Conservation (phyloP, 2,888 invertebrate genomes). For the Coremacera marginata region DNA sequence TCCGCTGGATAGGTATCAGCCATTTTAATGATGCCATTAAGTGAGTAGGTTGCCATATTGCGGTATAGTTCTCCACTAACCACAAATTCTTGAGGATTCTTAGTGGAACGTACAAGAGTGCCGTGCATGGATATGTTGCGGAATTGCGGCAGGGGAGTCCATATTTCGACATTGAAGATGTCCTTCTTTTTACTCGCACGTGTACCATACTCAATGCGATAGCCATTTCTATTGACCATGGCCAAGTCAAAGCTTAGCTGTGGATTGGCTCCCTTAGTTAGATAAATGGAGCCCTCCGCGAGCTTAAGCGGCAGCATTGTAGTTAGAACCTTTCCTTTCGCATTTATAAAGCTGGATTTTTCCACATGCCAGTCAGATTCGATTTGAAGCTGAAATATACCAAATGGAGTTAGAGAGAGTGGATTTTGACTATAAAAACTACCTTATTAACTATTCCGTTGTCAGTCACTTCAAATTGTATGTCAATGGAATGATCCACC, state of each 20-base stretch:
- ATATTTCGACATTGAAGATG: conserved; percentile 64
- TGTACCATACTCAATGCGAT: conserved; percentile 61
- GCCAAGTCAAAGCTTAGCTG: conserved; percentile 60
- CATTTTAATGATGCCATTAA: conserved; percentile 69
- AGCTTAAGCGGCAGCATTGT: conserved; percentile 63
- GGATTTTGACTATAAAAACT: conserved; percentile 42
- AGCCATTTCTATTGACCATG: conserved; percentile 56
- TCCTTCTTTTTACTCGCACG: conserved; percentile 62
- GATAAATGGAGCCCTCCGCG: conserved; percentile 59
- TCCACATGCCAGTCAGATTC: conserved; percentile 71
- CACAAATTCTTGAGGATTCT: conserved; percentile 56
- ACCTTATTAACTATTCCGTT: conserved; percentile 73
- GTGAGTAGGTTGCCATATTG: conserved; percentile 67
- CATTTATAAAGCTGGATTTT: conserved; percentile 69
- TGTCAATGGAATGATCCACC: conserved; percentile 75
- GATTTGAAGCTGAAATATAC: conserved; percentile 56
- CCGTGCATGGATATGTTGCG: conserved; percentile 68
- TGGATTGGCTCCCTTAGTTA: conserved; percentile 58
- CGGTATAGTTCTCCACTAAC: conserved; percentile 69
- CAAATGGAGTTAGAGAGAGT: not conserved
- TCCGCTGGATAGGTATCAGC: conserved; percentile 65
- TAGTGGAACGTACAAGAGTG: conserved; percentile 52
- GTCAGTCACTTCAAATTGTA: conserved; percentile 74
- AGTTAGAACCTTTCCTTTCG: conserved; percentile 66
- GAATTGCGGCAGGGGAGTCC: conserved; percentile 65